phyloP scores from a whole-genome alignment of 2,888 invertebrate genomes.

The Prenolepis imparis region DNA sequence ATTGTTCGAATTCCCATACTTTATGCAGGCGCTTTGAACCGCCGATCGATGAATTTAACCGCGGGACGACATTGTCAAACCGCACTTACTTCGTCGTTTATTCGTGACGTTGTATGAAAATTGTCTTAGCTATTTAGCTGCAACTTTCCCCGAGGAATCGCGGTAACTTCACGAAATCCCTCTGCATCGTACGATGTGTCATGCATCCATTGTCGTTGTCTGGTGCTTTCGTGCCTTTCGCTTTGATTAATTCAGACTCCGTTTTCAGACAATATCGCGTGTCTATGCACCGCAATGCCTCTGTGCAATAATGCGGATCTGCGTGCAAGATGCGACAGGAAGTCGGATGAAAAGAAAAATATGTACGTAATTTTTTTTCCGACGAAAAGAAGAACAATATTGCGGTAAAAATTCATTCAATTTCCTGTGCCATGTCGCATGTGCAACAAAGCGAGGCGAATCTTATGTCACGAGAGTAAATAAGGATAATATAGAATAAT shows the following conservation, averaged over 20 bases:
- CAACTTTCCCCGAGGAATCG: neutral
- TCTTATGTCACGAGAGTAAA: too few species aligned
- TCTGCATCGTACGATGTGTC: neutral
- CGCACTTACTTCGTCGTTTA: neutral
- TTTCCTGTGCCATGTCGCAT: too few species aligned
- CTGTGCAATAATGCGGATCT: neutral
- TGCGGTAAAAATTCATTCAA: neutral
- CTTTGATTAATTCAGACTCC: slow-evolving; percentile 43
- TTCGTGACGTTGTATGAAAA: slow-evolving; percentile 30
- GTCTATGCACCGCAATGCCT: neutral
- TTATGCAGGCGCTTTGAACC: neutral
- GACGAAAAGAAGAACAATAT: neutral
- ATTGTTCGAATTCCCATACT: slow-evolving; percentile 13
- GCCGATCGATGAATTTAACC: slow-evolving; percentile 17
- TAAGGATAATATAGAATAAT: too few species aligned
- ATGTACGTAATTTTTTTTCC: neutral
- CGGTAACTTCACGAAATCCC: slow-evolving; percentile 12
- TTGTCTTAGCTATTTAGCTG: neutral
- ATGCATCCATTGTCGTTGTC: neutral
- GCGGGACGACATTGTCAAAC: slow-evolving; percentile 22
- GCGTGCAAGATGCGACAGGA: neutral
- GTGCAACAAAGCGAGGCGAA: too few species aligned
- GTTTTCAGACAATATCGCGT: slow-evolving; percentile 22
- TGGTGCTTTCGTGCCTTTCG: slow-evolving; percentile 9
- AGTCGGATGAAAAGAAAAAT: neutral